Conservation (phyloP, 2,797 vertebrate genomes). For the Macropodus opercularis region DNA sequence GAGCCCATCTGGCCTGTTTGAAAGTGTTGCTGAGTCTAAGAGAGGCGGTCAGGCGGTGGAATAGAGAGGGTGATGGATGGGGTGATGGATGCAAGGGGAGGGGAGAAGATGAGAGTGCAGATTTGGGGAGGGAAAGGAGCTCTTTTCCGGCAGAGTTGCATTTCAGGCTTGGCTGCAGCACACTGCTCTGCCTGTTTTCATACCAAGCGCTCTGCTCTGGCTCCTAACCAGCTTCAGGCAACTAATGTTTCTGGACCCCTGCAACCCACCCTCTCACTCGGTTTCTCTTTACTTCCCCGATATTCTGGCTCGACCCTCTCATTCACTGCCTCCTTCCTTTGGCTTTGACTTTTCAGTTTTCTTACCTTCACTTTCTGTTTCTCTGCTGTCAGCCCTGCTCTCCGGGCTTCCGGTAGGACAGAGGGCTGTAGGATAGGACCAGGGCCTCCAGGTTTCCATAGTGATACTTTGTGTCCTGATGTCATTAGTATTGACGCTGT, state of each 20-base stretch:
- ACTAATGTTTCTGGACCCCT: slow-evolving; percentile 43
- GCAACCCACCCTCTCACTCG: slow-evolving; percentile 6
- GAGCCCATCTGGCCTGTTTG: slow-evolving; percentile 64
- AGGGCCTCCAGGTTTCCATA: slow-evolving; percentile 71
- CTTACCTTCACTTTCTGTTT: slow-evolving; percentile 46
- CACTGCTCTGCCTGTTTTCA: slow-evolving; percentile 78
- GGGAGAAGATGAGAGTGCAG: slow-evolving; percentile 74
- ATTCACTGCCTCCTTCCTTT: slow-evolving; percentile 56
- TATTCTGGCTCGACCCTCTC: slow-evolving; percentile 42
- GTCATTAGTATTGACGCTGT: slow-evolving; percentile 80
- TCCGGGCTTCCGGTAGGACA: slow-evolving; percentile 61
- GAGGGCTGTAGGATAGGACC: slow-evolving; percentile 43
- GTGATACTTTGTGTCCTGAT: slow-evolving; percentile 77
- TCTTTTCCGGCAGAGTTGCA: slow-evolving; percentile 63
- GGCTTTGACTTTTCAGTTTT: slow-evolving; percentile 26
- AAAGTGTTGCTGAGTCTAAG: slow-evolving; percentile 64
- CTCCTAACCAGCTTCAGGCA: slow-evolving; percentile 47
- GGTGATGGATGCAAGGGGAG: slow-evolving; percentile 35
- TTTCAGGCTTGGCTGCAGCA: slow-evolving; percentile 72
- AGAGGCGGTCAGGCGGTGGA: slow-evolving; percentile 47
- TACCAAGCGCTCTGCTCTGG: slow-evolving; percentile 59
- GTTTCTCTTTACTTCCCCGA: slow-evolving; percentile 41
- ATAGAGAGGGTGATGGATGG: slow-evolving; percentile 56
- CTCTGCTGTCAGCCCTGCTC: slow-evolving; percentile 33
- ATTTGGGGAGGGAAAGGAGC: slow-evolving; percentile 53